phyloP scores from a whole-genome alignment of 2,113 vertebrate species.

The Pholis gunnellus region DNA sequence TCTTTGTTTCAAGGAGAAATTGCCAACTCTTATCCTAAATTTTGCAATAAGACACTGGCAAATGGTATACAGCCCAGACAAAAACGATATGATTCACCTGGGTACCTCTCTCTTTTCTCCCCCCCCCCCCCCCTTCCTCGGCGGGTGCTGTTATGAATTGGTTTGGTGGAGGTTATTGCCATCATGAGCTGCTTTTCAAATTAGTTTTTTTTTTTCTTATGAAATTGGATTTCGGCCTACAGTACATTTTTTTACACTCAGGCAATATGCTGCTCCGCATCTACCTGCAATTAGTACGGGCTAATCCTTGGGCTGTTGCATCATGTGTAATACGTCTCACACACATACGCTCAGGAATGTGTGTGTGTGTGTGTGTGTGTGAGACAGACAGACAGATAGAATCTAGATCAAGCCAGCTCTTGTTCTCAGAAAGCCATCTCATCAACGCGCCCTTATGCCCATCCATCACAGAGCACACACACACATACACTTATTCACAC shows the following conservation, averaged over 20 bases:
- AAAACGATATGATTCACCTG: slow-evolving; percentile 64
- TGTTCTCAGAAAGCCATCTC: slow-evolving; percentile 26
- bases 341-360: neutral
- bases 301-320: slow-evolving; percentile 41
- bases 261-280: slow-evolving; percentile 37
- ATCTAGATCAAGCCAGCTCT: neutral
- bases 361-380: neutral
- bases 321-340: slow-evolving; percentile 24
- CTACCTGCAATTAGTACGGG: slow-evolving; percentile 52
- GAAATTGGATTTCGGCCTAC: slow-evolving; percentile 62
- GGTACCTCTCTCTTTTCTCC: slow-evolving; percentile 24
- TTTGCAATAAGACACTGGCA: slow-evolving; percentile 67
- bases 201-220: slow-evolving; percentile 55
- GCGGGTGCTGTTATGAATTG: slow-evolving; percentile 60
- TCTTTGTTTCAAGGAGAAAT: slow-evolving; percentile 81
- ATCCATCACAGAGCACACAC: slow-evolving; percentile 33
- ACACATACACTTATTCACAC: neutral
- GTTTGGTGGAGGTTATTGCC: slow-evolving; percentile 67
- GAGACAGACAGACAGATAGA: neutral
- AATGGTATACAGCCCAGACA: slow-evolving; percentile 60
- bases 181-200: slow-evolving; percentile 65
- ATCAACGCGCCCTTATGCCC: slow-evolving; percentile 23
- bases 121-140: slow-evolving; percentile 1
- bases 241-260: slow-evolving; percentile 59
- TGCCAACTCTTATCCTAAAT: slow-evolving; percentile 72